Percentiles rank a stretch among this genome's conserved stretches.
Evolutionary conservation across 2,797 vertebrate species (phyloP).

Genomic region (Onychomys torridus): DNA sequence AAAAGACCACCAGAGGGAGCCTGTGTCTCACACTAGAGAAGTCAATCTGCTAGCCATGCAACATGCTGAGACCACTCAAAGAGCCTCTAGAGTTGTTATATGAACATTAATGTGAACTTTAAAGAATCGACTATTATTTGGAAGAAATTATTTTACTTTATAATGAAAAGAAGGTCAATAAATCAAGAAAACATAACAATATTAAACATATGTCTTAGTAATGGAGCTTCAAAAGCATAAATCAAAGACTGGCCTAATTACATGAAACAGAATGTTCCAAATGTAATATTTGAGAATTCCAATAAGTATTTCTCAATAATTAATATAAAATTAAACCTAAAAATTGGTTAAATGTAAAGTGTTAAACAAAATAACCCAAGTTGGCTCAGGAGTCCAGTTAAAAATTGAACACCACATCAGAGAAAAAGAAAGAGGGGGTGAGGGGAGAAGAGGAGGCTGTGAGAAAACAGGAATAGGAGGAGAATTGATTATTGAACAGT

Average conservation of each 20-base stretch:
- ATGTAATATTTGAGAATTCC: not conserved
- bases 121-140: not conserved
- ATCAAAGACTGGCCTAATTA: not conserved
- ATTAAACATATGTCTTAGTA: not conserved
- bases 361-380: not conserved
- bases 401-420: not conserved
- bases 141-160: not conserved
- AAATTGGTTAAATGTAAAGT: not conserved
- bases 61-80: not conserved
- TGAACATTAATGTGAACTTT: not conserved
- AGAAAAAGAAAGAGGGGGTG: not conserved
- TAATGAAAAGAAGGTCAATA: not conserved
- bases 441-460: not conserved
- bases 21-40: not conserved
- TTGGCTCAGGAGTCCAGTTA: not conserved
- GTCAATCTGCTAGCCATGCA: not conserved
- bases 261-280: not conserved
- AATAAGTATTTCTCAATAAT: not conserved
- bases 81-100: not conserved
- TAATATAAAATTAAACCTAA: not conserved
- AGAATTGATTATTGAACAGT: not conserved
- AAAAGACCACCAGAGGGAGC: conserved; percentile 36
- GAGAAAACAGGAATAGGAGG: not conserved
- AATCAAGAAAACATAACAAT: not conserved
- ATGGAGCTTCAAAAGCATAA: not conserved